Conservation (phyloP, 2,888 invertebrate genomes). For the Diachrysia chrysitis region DNA sequence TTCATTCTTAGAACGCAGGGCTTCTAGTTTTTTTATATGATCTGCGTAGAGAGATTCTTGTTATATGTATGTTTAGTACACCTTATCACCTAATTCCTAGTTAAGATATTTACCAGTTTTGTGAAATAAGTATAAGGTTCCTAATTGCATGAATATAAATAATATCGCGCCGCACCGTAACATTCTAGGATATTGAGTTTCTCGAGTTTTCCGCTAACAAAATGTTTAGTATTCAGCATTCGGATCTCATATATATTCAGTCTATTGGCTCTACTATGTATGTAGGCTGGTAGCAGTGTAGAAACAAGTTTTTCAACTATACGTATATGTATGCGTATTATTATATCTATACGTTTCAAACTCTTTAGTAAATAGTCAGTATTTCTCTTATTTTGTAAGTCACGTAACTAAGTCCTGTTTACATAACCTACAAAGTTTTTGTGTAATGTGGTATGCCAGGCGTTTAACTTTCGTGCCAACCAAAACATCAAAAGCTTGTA, state of each 20-base stretch:
- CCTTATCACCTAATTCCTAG: neutral
- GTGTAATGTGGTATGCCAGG: neutral
- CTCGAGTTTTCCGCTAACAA: conserved; percentile 26
- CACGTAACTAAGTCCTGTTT: neutral
- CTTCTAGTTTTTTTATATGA: neutral
- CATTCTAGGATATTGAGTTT: conserved; percentile 16
- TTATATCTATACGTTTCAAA: neutral
- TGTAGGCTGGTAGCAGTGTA: conserved; percentile 8
- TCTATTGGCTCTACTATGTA: conserved; percentile 27
- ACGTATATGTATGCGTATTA: neutral
- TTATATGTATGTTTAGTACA: neutral
- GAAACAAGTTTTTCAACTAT: conserved; percentile 21
- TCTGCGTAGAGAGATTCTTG: neutral
- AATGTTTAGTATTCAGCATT: conserved; percentile 29
- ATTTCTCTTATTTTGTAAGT: conserved; percentile 2
- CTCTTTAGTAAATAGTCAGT: neutral
- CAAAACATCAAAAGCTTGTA: neutral
- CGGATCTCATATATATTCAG: conserved; percentile 27
- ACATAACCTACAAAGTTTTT: neutral
- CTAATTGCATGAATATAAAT: conserved; percentile 13
- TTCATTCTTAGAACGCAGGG: neutral
- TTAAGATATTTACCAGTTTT: neutral
- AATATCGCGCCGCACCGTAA: conserved; percentile 5
- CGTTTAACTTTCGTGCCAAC: neutral
- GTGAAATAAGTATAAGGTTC: conserved; percentile 6